phyloP scores from a whole-genome alignment of 1,140 invertebrate species.

The Colletes latitarsis region DNA sequence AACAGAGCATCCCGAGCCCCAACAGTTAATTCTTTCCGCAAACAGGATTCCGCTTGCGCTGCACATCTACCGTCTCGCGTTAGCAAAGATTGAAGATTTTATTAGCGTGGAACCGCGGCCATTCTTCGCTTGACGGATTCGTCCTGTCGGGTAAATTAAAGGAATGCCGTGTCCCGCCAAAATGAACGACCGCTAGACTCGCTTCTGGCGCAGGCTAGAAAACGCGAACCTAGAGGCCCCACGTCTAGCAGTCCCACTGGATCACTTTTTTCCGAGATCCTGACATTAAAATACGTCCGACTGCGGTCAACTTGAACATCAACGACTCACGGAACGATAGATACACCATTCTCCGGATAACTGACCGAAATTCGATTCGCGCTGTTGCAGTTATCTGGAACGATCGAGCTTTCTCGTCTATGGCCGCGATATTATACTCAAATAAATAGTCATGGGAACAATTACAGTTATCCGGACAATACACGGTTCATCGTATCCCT shows the following conservation, averaged over 20 bases:
- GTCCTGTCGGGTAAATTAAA: constrained; percentile 23
- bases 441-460: no score
- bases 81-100: constrained; percentile 51
- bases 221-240: not conserved
- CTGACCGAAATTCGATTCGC: no score
- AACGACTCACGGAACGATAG: constrained; percentile 13
- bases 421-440: no score
- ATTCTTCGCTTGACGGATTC: constrained; percentile 1
- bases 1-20: constrained; percentile 34
- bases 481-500: not conserved
- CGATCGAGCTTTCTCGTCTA: no score
- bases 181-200: not conserved
- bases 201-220: not conserved
- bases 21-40: constrained; percentile 37
- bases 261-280: constrained; percentile 10
- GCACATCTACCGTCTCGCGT: constrained; percentile 48
- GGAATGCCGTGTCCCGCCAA: constrained; percentile 18
- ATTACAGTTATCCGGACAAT: no score
- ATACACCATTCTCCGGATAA: not conserved
- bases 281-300: constrained; percentile 35
- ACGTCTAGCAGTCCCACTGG: not conserved
- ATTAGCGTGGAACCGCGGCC: constrained; percentile 2
- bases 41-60: constrained; percentile 52
- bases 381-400: no score
- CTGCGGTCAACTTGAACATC: constrained; percentile 31